Evolutionary conservation across 1,140 invertebrate species (phyloP).

Genomic region (Drosophila simulans): DNA sequence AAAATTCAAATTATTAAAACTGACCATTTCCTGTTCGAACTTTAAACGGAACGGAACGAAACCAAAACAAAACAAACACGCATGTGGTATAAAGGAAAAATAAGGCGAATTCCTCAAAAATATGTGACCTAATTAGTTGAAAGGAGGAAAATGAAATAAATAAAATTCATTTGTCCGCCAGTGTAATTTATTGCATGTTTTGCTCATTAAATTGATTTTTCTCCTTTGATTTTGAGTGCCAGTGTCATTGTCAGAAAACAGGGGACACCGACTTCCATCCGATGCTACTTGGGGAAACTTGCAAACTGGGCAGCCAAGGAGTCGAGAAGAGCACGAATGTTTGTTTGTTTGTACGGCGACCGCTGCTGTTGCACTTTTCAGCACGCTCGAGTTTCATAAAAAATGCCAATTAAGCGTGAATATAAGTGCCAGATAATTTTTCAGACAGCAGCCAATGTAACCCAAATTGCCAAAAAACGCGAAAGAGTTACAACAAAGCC

Average conservation of each 20-base stretch:
- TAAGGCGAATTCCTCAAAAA: conserved; percentile 24
- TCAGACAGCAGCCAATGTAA: conserved; percentile 80
- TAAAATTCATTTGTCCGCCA: conserved; percentile 52
- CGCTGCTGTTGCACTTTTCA: conserved; percentile 64
- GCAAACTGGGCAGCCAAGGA: conserved; percentile 40
- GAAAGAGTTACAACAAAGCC: conserved; percentile 60
- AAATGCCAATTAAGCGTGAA: conserved; percentile 85
- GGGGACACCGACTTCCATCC: background rate
- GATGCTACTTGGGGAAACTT: background rate
- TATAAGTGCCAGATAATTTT: conserved; percentile 84
- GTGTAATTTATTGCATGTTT: conserved; percentile 82
- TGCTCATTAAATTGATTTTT: conserved; percentile 84
- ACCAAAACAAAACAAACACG: conserved; percentile 13
- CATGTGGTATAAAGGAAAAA: background rate
- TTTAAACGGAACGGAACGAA: background rate
- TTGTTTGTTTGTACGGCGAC: conserved; percentile 33
- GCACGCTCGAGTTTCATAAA: conserved; percentile 80
- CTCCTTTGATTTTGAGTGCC: conserved; percentile 78
- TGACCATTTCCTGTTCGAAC: conserved; percentile 49
- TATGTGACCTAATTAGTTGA: conserved; percentile 66
- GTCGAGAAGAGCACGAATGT: conserved; percentile 69
- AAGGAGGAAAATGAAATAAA: conserved; percentile 36
- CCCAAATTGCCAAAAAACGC: conserved; percentile 75
- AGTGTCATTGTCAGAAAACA: conserved; percentile 74
- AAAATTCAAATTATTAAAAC: conserved; percentile 65